Evolutionary conservation across 2,113 vertebrate genomes (phyloP).

Genomic region (Ictalurus furcatus): DNA sequence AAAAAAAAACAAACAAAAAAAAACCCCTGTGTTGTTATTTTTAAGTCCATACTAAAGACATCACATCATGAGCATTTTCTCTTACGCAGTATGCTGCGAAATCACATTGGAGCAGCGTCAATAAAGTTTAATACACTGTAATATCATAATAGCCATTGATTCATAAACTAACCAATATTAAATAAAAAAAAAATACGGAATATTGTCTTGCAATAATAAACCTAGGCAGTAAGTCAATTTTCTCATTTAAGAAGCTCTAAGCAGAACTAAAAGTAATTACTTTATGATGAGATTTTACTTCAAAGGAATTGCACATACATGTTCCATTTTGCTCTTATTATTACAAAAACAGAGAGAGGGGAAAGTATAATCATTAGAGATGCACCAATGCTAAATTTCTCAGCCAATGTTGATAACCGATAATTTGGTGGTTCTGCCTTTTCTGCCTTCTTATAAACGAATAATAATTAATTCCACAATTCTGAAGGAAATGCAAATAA

Average conservation of each 20-base stretch:
- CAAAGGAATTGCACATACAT: slow-evolving; percentile 9
- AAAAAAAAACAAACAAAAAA: too few relatives aligned
- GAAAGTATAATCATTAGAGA: slow-evolving; percentile 16
- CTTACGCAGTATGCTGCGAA: neutral
- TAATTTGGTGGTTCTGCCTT: too few relatives aligned
- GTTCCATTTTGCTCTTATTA: neutral
- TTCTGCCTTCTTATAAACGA: too few relatives aligned
- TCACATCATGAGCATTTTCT: neutral
- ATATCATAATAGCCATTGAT: slow-evolving; percentile 12
- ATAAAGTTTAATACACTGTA: slow-evolving; percentile 27
- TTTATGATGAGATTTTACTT: slow-evolving; percentile 19
- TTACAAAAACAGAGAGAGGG: neutral
- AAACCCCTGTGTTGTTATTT: neutral
- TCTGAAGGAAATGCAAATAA: too few relatives aligned
- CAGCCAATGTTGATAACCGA: too few relatives aligned
- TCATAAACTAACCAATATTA: slow-evolving; percentile 29
- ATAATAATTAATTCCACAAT: too few relatives aligned
- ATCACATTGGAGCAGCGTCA: slow-evolving; percentile 13
- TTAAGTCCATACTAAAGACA: slow-evolving; percentile 28
- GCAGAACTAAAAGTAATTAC: slow-evolving; percentile 33
- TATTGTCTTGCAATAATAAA: neutral
- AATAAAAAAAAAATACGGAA: neutral
- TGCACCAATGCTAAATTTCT: too few relatives aligned
- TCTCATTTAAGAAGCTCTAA: slow-evolving; percentile 28
- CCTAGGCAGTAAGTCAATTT: neutral